Percentiles rank a stretch among this genome's conserved stretches.
These are phyloP conservation scores for Malurus cyaneus DNA, from an alignment of 2,113 vertebrate species.

Conservation along the genomic window DNA sequence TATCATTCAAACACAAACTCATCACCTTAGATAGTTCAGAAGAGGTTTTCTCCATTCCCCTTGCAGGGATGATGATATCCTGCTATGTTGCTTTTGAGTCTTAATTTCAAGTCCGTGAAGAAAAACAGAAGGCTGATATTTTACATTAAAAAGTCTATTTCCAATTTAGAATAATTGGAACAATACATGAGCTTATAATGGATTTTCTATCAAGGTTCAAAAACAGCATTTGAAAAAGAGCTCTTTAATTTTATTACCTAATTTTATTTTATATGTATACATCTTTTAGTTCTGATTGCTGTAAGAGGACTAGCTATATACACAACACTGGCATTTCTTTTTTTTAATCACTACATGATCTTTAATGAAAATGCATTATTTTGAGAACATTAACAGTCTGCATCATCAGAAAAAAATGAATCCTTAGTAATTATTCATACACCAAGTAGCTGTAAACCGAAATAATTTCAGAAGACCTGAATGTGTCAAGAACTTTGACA, in stretches of 20 bases:
- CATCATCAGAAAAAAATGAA: constrained; percentile 66
- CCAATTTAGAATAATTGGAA: background rate
- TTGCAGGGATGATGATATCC: constrained; percentile 15
- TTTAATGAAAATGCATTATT: constrained; percentile 63
- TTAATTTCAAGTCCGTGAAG: constrained; percentile 35
- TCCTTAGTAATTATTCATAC: constrained; percentile 83
- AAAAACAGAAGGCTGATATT: constrained; percentile 23
- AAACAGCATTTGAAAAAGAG: constrained; percentile 35
- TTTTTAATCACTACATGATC: background rate
- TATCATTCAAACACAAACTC: constrained; percentile 45
- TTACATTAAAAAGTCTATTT: background rate
- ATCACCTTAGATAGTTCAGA: background rate
- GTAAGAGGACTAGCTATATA: background rate
- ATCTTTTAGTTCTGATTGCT: background rate
- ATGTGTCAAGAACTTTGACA: constrained; percentile 90
- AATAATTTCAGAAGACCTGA: constrained; percentile 78
- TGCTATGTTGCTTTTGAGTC: constrained; percentile 11
- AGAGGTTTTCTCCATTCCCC: background rate
- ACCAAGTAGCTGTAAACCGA: constrained; percentile 80
- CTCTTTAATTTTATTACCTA: background rate
- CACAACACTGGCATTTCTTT: background rate
- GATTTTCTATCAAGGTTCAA: constrained; percentile 14
- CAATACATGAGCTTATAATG: background rate
- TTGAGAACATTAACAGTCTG: constrained; percentile 60
- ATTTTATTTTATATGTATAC: constrained; percentile 24